Evolutionary conservation across 2,888 invertebrate species (phyloP).

Genomic region (Lasioglossum zephyrum): DNA sequence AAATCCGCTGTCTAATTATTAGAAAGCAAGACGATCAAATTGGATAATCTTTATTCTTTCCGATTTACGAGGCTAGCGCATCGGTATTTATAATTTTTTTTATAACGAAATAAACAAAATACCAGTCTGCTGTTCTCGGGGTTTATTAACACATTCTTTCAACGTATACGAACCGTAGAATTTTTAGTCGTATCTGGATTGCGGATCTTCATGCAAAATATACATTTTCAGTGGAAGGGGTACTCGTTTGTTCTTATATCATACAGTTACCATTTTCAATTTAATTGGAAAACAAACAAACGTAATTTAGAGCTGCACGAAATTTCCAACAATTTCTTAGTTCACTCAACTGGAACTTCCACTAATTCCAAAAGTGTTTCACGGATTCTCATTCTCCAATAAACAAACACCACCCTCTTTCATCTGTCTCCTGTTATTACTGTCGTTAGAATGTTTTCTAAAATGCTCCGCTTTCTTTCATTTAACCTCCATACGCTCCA

Average conservation of each 20-base stretch:
- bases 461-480: slow-evolving; percentile 37
- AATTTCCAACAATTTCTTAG: neutral
- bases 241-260: too few relatives aligned
- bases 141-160: neutral
- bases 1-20: too few relatives aligned
- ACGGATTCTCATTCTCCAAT: neutral
- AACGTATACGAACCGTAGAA: neutral
- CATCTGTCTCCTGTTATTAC: neutral
- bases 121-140: neutral
- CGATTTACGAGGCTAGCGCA: neutral
- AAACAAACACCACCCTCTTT: neutral
- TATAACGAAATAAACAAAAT: neutral
- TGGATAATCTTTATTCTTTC: neutral
- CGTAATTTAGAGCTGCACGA: neutral
- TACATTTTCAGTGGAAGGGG: too few relatives aligned
- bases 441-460: slow-evolving; percentile 36
- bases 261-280: too few relatives aligned
- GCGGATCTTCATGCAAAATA: neutral
- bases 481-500: neutral
- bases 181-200: neutral
- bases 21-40: neutral
- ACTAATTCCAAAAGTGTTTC: neutral
- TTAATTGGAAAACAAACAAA: too few relatives aligned
- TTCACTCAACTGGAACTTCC: neutral
- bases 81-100: slow-evolving; percentile 1